Evolutionary conservation across 92 coral and sea anemone species (phyloP).

Genomic region (Heliopora coerulea): DNA sequence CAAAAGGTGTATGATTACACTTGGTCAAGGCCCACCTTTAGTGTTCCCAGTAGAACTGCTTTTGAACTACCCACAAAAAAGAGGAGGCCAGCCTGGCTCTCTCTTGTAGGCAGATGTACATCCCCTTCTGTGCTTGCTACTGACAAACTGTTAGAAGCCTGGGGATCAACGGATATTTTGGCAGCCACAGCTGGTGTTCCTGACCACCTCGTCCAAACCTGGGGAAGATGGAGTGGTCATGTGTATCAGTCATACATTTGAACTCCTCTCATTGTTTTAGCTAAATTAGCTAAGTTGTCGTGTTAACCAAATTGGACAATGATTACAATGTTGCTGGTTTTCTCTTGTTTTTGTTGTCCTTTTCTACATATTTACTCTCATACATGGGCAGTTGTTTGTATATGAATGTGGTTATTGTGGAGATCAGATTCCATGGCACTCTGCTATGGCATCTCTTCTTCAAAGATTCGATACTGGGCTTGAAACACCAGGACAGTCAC

Average conservation of each 20-base stretch:
- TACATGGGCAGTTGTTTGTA: no score
- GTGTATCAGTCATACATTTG: constrained; percentile 39
- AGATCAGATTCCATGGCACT: no score
- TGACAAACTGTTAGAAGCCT: no score
- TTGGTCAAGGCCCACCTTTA: constrained; percentile 20
- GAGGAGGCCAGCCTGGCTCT: constrained; percentile 41
- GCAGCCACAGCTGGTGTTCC: constrained; percentile 42
- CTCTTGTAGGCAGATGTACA: constrained; percentile 13
- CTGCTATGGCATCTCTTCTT: no score
- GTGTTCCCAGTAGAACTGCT: constrained; percentile 36
- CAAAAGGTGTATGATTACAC: constrained; percentile 27
- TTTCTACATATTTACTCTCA: no score
- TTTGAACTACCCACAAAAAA: constrained; percentile 5
- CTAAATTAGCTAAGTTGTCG: neutral
- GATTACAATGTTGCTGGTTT: no score
- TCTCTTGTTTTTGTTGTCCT: no score
- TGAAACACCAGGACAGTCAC: no score
- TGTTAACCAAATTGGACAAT: no score
- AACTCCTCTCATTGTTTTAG: constrained; percentile 14
- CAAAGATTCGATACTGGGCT: no score
- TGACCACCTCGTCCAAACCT: constrained; percentile 36
- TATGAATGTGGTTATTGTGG: no score
- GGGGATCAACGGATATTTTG: constrained; percentile 33
- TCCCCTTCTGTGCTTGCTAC: constrained; percentile 7
- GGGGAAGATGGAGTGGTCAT: constrained; percentile 48